phyloP scores from a whole-genome alignment of 2,113 vertebrate genomes.

The Crotophaga sulcirostris region DNA sequence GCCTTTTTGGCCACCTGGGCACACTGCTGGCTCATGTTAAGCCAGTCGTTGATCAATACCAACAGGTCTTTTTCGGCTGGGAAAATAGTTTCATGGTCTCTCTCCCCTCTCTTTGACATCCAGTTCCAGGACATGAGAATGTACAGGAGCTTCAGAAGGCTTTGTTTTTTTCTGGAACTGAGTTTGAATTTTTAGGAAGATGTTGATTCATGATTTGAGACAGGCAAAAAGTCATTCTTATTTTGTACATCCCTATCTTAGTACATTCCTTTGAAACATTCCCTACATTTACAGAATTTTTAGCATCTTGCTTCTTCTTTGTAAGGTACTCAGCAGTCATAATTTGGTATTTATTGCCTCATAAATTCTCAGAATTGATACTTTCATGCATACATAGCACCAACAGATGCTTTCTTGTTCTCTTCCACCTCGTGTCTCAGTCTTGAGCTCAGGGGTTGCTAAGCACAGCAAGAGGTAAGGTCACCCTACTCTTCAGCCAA shows the following conservation, averaged over 20 bases:
- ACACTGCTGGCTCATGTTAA: no score
- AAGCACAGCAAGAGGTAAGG: background rate
- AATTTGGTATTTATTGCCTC: background rate
- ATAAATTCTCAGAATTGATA: background rate
- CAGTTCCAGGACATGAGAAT: background rate
- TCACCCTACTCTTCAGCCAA: background rate
- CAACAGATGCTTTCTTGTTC: background rate
- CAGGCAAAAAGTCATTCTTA: background rate
- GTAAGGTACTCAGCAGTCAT: background rate
- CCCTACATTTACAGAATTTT: background rate
- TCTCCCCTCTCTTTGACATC: rapidly evolving
- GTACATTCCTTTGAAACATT: background rate
- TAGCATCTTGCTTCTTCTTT: background rate
- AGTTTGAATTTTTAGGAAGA: background rate
- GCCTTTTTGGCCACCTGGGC: no score
- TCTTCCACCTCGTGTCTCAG: background rate
- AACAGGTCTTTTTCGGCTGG: no score
- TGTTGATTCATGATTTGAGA: background rate
- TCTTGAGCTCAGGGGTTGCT: background rate
- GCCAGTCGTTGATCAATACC: no score
- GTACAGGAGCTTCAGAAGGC: background rate
- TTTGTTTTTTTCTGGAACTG: background rate
- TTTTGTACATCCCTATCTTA: background rate
- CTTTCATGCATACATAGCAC: background rate
- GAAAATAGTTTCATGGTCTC: background rate